These are phyloP conservation scores for Physella acuta DNA, from an alignment of 1,140 invertebrate genomes.

Conservation along the genomic window DNA sequence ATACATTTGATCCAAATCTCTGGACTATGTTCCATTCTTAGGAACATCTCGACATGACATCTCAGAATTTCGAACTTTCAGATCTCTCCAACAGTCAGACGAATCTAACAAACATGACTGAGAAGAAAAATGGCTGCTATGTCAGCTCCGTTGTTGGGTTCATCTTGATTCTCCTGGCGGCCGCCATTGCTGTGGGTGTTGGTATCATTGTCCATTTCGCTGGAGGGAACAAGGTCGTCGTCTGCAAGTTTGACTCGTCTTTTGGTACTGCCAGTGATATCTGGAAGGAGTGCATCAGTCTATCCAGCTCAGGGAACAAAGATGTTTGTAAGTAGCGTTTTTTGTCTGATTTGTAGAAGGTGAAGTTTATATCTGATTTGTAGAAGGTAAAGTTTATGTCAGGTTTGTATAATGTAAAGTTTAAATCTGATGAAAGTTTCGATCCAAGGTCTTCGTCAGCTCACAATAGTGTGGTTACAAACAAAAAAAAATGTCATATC, in stretches of 20 bases:
- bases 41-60: neutral
- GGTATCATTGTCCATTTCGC: conserved; percentile 1
- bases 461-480: too few relatives aligned
- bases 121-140: neutral
- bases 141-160: neutral
- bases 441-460: too few relatives aligned
- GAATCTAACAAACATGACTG: neutral
- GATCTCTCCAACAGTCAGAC: neutral
- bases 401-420: too few relatives aligned
- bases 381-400: too few relatives aligned
- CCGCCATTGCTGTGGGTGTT: neutral
- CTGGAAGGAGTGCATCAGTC: neutral
- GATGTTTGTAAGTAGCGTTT: conserved; percentile 2
- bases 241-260: neutral
- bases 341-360: too few relatives aligned
- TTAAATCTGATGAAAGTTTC: too few relatives aligned
- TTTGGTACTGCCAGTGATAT: too few relatives aligned
- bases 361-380: too few relatives aligned
- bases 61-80: neutral
- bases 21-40: too few relatives aligned
- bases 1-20: too few relatives aligned
- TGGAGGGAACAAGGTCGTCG: neutral
- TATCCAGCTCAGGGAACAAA: neutral
- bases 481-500: too few relatives aligned
- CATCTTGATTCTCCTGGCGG: neutral